Percentiles rank a stretch among this genome's conserved stretches.
These are phyloP conservation scores for Arrhamphus sclerolepis DNA, from an alignment of 2,797 vertebrate species.

Conservation along the genomic window DNA sequence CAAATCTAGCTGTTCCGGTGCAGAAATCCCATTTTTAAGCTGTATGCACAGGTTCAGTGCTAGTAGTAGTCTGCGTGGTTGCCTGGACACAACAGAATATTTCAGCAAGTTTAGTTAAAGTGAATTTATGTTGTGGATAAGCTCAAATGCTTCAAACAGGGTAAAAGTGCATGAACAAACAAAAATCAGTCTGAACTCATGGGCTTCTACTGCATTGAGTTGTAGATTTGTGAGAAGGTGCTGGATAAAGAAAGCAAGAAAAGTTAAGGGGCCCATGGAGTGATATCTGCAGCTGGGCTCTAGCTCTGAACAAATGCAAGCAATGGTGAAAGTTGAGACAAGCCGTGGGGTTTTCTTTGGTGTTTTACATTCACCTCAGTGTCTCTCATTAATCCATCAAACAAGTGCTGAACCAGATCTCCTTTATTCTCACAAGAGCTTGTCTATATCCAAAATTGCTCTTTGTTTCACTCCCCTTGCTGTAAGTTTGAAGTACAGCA, in stretches of 20 bases:
- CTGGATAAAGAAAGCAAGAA: constrained; percentile 13
- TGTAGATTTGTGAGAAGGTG: constrained; percentile 4
- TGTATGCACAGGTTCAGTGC: constrained; percentile 14
- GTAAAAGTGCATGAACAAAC: constrained; percentile 7
- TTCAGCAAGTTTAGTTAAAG: too few relatives aligned
- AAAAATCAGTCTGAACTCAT: too few relatives aligned
- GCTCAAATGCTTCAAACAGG: not conserved
- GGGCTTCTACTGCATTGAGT: constrained; percentile 5
- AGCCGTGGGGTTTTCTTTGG: constrained; percentile 12
- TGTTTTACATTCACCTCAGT: constrained; percentile 48
- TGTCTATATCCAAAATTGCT: constrained; percentile 25
- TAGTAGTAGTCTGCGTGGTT: constrained; percentile 32
- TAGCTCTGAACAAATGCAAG: constrained; percentile 33
- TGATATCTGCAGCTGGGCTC: constrained; percentile 37
- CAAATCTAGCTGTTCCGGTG: constrained; percentile 26
- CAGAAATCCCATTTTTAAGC: constrained; percentile 22
- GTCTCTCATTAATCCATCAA: constrained; percentile 49
- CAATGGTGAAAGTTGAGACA: constrained; percentile 51
- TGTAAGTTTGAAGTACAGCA: constrained; percentile 22
- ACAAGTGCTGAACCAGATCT: constrained; percentile 33
- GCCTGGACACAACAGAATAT: constrained; percentile 6
- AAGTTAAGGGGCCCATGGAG: constrained; percentile 12
- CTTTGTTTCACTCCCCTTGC: constrained; percentile 29
- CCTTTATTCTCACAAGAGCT: constrained; percentile 37
- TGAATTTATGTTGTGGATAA: too few relatives aligned